phyloP scores from a whole-genome alignment of 2,888 invertebrate species.

The Lasioglossum oenotherae region DNA sequence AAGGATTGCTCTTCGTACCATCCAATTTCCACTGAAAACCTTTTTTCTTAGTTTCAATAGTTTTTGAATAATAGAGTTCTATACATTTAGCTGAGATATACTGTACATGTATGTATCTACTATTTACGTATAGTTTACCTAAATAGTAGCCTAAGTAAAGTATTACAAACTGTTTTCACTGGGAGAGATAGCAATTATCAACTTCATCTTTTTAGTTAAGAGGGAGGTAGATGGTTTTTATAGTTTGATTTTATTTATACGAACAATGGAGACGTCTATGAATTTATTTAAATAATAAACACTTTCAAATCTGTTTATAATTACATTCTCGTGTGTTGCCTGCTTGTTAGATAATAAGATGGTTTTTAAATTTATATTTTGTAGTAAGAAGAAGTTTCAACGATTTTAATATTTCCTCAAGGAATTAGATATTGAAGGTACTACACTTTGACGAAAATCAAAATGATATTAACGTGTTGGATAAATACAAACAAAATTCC shows the following conservation, averaged over 20 bases:
- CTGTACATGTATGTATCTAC: not conserved
- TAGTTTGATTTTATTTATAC: not conserved
- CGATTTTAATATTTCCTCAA: too few species aligned
- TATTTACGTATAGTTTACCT: not conserved
- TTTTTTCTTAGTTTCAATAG: not conserved
- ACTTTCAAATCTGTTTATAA: too few species aligned
- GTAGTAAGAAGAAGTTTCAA: too few species aligned
- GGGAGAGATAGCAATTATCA: not conserved
- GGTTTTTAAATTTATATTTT: too few species aligned
- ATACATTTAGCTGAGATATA: not conserved
- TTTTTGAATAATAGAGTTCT: not conserved
- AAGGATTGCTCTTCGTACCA: not conserved
- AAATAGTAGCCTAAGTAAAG: not conserved
- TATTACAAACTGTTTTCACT: not conserved
- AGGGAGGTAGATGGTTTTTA: not conserved
- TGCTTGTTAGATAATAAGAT: too few species aligned
- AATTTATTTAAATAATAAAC: not conserved
- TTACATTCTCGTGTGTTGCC: too few species aligned
- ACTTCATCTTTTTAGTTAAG: not conserved
- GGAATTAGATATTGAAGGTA: too few species aligned
- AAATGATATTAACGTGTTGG: too few species aligned
- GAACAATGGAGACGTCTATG: not conserved
- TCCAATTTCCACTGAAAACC: not conserved
- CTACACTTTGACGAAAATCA: too few species aligned
- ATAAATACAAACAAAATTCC: too few species aligned